phyloP scores from a whole-genome alignment of 1,140 invertebrate genomes.

The Cydia fagiglandana region DNA sequence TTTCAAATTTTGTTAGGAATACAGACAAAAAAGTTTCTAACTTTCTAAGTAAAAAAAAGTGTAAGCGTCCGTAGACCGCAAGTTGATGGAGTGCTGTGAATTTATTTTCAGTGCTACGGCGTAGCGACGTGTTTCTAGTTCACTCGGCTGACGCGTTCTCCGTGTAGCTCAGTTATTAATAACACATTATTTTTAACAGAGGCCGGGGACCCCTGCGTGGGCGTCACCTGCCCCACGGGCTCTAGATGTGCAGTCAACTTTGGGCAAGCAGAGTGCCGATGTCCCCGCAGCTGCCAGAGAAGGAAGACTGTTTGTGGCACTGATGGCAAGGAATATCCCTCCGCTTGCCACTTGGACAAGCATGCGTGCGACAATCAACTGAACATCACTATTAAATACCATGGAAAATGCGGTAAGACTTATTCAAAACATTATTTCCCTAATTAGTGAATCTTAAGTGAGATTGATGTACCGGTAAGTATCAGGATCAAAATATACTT shows the following conservation, averaged over 20 bases:
- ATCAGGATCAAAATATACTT: no score
- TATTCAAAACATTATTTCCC: neutral
- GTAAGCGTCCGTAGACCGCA: neutral
- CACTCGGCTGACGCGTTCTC: neutral
- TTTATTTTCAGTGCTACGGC: slow-evolving; percentile 7
- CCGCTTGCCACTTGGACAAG: slow-evolving; percentile 88
- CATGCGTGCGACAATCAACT: slow-evolving; percentile 85
- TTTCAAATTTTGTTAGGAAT: no score
- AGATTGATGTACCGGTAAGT: no score
- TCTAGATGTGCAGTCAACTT: slow-evolving; percentile 88
- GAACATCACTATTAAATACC: slow-evolving; percentile 90
- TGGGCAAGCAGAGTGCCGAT: slow-evolving; percentile 87
- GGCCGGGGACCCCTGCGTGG: slow-evolving; percentile 87
- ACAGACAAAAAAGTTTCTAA: no score
- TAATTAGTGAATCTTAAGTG: neutral
- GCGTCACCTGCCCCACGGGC: slow-evolving; percentile 85
- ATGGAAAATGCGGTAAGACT: slow-evolving; percentile 93
- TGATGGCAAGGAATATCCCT: slow-evolving; percentile 86
- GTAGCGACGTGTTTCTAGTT: neutral
- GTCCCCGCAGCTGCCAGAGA: slow-evolving; percentile 87
- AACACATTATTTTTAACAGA: slow-evolving; percentile 72
- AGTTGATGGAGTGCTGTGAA: neutral
- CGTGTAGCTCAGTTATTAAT: slow-evolving; percentile 18
- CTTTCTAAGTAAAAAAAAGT: no score
- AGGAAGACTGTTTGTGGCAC: slow-evolving; percentile 85